A percentile compares a stretch with the other conserved stretches of the same genome.
Conservation (phyloP, 2,888 invertebrate species). For the Panopea generosa region DNA sequence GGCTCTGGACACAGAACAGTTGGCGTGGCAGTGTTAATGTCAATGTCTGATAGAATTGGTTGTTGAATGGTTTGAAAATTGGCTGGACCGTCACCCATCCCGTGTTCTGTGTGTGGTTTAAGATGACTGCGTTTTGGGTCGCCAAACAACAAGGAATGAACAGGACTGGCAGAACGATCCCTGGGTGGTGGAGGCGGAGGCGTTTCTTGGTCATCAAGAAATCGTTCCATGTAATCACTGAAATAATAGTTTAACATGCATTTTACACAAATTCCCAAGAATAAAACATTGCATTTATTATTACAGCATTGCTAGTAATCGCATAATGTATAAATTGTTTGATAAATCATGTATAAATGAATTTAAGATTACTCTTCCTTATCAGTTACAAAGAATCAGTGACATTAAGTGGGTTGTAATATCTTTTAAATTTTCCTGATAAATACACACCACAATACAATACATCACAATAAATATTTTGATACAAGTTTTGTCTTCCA, state of each 20-base stretch:
- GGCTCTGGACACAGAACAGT: slow-evolving; percentile 53
- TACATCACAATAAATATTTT: too few relatives aligned
- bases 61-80: slow-evolving; percentile 53
- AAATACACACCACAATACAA: too few relatives aligned
- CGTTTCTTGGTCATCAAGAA: slow-evolving; percentile 90
- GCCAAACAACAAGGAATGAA: slow-evolving; percentile 86
- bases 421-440: too few relatives aligned
- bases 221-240: slow-evolving; percentile 96
- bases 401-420: too few relatives aligned
- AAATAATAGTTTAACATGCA: slow-evolving; percentile 59
- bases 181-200: slow-evolving; percentile 65
- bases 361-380: too few relatives aligned
- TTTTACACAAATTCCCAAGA: too few relatives aligned
- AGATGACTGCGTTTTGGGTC: slow-evolving; percentile 85
- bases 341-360: too few relatives aligned
- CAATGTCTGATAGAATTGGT: slow-evolving; percentile 52
- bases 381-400: too few relatives aligned
- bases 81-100: slow-evolving; percentile 44
- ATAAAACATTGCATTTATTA: too few relatives aligned
- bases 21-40: slow-evolving; percentile 63
- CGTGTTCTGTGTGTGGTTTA: slow-evolving; percentile 69
- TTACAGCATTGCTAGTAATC: too few relatives aligned
- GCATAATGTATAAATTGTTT: too few relatives aligned
- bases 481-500: too few relatives aligned
- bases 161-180: slow-evolving; percentile 90